A percentile compares a stretch with the other conserved stretches of the same genome.
Conservation (phyloP, 1,140 invertebrate genomes). For the Halesus radiatus region DNA sequence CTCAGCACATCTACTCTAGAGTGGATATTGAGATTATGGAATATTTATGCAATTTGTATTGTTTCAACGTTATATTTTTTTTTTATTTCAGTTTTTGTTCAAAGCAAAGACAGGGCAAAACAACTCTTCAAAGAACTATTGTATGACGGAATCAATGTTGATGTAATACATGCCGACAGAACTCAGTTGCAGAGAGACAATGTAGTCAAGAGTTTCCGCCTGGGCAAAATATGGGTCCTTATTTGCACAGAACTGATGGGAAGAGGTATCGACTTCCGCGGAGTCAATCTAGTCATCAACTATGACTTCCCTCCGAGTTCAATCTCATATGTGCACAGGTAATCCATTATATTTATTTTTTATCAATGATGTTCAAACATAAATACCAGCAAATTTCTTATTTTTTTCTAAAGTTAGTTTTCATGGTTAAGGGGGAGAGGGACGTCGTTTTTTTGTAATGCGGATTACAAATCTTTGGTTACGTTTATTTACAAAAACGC, state of each 20-base stretch:
- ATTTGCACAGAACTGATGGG: conserved; percentile 98
- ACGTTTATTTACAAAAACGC: no score
- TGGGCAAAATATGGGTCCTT: conserved; percentile 95
- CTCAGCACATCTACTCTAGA: no score
- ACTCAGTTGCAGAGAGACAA: conserved; percentile 91
- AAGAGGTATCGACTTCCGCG: conserved; percentile 97
- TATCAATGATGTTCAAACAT: no score
- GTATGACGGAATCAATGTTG: conserved; percentile 93
- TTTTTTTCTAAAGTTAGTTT: no score
- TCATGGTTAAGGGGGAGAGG: no score
- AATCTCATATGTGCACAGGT: conserved; percentile 94
- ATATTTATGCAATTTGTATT: no score
- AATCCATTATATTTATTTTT: background rate
- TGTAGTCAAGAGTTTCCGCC: conserved; percentile 89
- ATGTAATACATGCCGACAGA: conserved; percentile 94
- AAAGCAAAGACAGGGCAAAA: conserved; percentile 87
- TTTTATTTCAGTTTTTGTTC: conserved; percentile 69
- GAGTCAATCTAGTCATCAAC: conserved; percentile 96
- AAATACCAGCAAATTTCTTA: no score
- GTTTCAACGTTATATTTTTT: no score
- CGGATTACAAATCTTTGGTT: no score
- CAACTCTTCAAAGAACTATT: conserved; percentile 93
- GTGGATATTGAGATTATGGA: no score
- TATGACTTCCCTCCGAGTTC: conserved; percentile 96
- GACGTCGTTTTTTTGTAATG: no score